These are phyloP conservation scores for Micrasema minimum DNA, from an alignment of 1,140 invertebrate species.

Conservation along the genomic window DNA sequence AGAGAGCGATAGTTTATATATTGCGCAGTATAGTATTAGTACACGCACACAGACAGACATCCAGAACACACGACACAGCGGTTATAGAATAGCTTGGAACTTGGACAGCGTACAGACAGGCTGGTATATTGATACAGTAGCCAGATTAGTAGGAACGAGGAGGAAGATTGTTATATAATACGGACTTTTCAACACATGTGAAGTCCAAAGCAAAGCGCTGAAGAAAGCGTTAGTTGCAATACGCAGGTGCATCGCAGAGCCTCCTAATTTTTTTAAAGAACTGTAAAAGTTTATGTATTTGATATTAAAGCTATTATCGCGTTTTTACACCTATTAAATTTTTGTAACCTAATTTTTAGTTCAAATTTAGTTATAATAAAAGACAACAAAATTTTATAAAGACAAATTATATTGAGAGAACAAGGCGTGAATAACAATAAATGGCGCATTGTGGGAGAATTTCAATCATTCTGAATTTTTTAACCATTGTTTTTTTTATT, in stretches of 20 bases:
- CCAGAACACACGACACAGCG: conserved; percentile 3
- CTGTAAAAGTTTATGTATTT: too few species aligned
- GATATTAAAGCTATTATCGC: too few species aligned
- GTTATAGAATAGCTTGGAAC: conserved; percentile 18
- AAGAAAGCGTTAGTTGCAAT: conserved; percentile 31
- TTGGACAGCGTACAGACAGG: conserved; percentile 23
- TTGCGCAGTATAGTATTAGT: conserved; percentile 21
- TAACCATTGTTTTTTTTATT: too few species aligned
- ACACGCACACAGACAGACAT: conserved; percentile 27
- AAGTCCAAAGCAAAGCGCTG: conserved; percentile 36
- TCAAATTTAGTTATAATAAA: too few species aligned
- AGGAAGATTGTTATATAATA: conserved; percentile 9
- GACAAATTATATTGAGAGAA: too few species aligned
- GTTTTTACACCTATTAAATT: too few species aligned
- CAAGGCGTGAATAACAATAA: too few species aligned
- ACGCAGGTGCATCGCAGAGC: conserved; percentile 14
- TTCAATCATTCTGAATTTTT: too few species aligned
- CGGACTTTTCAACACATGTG: conserved; percentile 1
- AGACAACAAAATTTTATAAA: too few species aligned
- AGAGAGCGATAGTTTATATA: conserved; percentile 29
- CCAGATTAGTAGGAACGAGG: neutral
- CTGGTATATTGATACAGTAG: conserved; percentile 4
- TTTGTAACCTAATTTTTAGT: too few species aligned
- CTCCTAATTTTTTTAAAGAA: too few species aligned
- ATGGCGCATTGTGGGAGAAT: too few species aligned